A percentile compares a stretch with the other conserved stretches of the same genome.
Conservation (phyloP, 2,888 invertebrate genomes). For the Drosophila neoperkinsi region DNA sequence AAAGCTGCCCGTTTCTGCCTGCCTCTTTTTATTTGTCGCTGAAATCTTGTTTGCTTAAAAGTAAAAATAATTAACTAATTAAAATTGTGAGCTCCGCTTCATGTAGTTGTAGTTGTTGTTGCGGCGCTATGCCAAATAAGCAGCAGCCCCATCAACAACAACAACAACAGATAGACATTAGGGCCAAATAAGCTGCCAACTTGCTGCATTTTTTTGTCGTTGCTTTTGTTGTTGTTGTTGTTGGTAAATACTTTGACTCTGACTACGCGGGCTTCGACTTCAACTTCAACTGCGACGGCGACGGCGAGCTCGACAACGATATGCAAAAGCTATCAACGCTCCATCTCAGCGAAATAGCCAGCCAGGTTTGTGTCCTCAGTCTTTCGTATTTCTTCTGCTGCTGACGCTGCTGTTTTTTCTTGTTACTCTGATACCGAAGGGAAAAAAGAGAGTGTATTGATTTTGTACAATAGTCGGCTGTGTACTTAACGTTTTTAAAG, state of each 20-base stretch:
- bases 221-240: conserved; percentile 11
- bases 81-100: conserved; percentile 77
- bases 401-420: conserved; percentile 25
- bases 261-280: conserved; percentile 29
- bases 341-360: conserved; percentile 60
- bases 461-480: background rate
- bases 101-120: conserved; percentile 33
- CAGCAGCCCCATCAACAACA: conserved; percentile 27
- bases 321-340: conserved; percentile 79
- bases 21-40: conserved; percentile 70
- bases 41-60: conserved; percentile 80
- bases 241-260: conserved; percentile 74
- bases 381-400: conserved; percentile 67
- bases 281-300: conserved; percentile 39
- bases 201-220: conserved; percentile 38
- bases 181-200: conserved; percentile 79
- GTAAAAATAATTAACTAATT: conserved; percentile 83
- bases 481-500: background rate
- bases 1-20: conserved; percentile 19
- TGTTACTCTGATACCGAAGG: conserved; percentile 18
- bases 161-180: conserved; percentile 59
- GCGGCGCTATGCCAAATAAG: conserved; percentile 50
- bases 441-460: conserved; percentile 5
- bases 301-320: conserved; percentile 64
- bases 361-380: conserved; percentile 62